Percentiles rank a stretch among this genome's conserved stretches.
phyloP scores from a whole-genome alignment of 2,113 vertebrate genomes.

The Bettongia penicillata region DNA sequence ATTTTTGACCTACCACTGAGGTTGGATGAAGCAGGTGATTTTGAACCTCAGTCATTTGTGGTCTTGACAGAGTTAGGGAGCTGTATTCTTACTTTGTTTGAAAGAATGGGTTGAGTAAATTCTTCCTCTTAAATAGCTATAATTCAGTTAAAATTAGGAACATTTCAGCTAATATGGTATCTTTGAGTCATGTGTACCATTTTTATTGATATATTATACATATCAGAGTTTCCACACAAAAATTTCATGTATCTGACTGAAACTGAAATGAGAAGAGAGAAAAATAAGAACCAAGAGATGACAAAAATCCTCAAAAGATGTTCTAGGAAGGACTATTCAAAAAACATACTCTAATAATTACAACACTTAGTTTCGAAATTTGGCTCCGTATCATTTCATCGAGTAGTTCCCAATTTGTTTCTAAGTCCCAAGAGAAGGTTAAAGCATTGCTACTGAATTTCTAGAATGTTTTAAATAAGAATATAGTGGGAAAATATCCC shows the following conservation, averaged over 20 bases:
- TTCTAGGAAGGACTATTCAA: constrained; percentile 9
- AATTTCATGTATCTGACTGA: neutral
- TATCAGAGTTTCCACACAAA: neutral
- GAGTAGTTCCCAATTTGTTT: neutral
- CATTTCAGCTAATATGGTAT: constrained; percentile 55
- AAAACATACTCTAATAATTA: constrained; percentile 32
- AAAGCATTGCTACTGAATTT: neutral
- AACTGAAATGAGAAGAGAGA: constrained; percentile 3
- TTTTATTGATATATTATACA: neutral
- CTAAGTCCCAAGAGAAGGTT: neutral
- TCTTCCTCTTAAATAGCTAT: constrained; percentile 85
- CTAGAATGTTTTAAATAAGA: constrained; percentile 10
- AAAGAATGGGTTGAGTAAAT: constrained; percentile 82
- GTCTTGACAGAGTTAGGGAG: constrained; percentile 79
- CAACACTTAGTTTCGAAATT: constrained; percentile 20
- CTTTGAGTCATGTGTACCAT: neutral
- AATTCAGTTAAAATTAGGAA: constrained; percentile 68
- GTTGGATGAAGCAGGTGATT: neutral
- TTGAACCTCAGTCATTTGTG: constrained; percentile 77
- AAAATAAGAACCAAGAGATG: neutral
- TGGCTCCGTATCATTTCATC: constrained; percentile 12
- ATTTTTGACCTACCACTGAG: neutral
- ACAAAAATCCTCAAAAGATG: neutral
- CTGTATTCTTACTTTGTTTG: constrained; percentile 83
- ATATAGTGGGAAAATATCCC: neutral